Base-by-base conservation (phyloP, 2,113 vertebrate species). In the Micromys minutus region DNA sequence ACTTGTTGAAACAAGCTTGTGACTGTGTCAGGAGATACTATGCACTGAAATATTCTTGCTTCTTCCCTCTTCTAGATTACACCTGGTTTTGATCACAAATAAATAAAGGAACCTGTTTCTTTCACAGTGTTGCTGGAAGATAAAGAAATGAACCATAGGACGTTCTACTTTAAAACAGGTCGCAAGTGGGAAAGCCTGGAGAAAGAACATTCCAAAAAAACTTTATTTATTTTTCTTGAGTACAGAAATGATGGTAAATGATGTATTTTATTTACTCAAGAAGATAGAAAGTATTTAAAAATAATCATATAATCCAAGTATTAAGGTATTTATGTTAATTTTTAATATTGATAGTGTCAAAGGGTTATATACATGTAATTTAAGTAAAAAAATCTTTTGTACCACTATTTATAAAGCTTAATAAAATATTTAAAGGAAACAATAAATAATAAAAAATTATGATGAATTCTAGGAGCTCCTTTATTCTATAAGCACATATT, bases 91-190 rank as follows among this genome's bases (percentile, higher is more conserved):
- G 13, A 45, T 71, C n/a, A 57, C 9, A 26, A 80, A 7, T 91
- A n/a, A 57, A 12, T 7, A 69, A 47, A 80, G 11, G 31, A 3
- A 80, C 9, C 21, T 52, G 5, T 63, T 89, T 65, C 24, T 74
- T 0, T 74, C 29, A 63, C 7, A n/a, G 16, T 76, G 2, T 88
- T 81, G 39, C 42, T 71, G 45, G 21, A 7, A 75, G 29, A 24
- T 45, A 89, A 76, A 93, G 34, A 88, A 52, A 85, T 42, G 0
- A 19, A n/a, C 7, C 13, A 34, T 76, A 59, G 74, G 47, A 21
- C 15, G 74, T 42, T 94, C 61, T 79, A 29, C 45, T 65, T 93
- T 59, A 93, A 89, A 90, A 57, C 91, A 69, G 72, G 16, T 5
- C 36, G 0, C 19, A 19, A 67, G n/a, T n/a, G 6, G 76, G 12